Conservation (phyloP, 2,888 invertebrate genomes). For the Pecten maximus region DNA sequence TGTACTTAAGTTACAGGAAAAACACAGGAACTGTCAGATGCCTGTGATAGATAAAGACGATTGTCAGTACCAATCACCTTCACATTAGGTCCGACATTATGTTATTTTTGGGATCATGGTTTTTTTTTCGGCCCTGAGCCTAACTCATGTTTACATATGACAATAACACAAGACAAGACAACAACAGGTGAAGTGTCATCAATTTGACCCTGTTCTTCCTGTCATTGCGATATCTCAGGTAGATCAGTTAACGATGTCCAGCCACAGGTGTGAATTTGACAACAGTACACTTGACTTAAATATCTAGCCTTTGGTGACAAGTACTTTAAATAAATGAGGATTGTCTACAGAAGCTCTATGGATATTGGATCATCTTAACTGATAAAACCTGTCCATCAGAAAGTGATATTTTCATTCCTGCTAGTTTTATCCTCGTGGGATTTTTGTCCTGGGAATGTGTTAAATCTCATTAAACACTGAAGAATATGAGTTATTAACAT, state of each 20-base stretch:
- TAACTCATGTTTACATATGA: not conserved
- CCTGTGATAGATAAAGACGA: not conserved
- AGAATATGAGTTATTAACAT: not conserved
- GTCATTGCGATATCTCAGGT: not conserved
- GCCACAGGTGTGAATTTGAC: conserved; percentile 25
- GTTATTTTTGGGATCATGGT: not conserved
- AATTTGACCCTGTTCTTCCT: not conserved
- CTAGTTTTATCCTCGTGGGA: not conserved
- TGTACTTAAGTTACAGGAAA: not conserved
- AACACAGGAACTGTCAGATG: conserved; percentile 4
- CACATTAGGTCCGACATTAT: not conserved
- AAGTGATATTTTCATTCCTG: not conserved
- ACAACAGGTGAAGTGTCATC: conserved; percentile 1
- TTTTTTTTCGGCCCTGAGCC: not conserved
- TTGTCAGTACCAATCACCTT: not conserved
- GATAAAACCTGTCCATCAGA: conserved; percentile 30
- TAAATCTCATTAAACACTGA: not conserved
- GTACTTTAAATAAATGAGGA: not conserved
- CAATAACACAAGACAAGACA: not conserved
- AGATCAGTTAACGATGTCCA: conserved; percentile 25
- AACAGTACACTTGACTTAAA: conserved; percentile 29
- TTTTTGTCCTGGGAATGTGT: not conserved
- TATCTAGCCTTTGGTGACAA: not conserved
- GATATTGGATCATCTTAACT: not conserved
- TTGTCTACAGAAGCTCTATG: not conserved